Conservation (phyloP, 2,797 vertebrate genomes). For the Falco novaeseelandiae region DNA sequence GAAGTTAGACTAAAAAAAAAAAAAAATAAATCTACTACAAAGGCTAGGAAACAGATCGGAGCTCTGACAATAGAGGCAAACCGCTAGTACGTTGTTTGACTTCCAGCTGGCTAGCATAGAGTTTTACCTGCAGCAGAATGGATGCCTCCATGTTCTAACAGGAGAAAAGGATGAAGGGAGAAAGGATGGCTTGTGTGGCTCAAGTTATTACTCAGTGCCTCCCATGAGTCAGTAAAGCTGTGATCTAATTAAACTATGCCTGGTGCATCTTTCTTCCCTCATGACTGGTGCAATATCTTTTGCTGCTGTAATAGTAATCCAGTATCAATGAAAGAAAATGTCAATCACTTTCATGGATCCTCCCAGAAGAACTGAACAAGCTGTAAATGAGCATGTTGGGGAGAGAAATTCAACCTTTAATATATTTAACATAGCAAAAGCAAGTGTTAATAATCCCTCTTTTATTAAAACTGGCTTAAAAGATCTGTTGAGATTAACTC, state of each 20-base stretch:
- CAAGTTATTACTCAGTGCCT: neutral
- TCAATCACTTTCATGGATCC: neutral
- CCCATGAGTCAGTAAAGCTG: neutral
- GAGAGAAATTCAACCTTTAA: conserved; percentile 43
- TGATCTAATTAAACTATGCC: neutral
- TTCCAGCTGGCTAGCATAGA: accelerated
- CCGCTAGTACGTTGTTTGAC: neutral
- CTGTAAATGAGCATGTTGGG: neutral
- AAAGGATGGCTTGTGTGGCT: neutral
- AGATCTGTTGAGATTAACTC: conserved; percentile 27
- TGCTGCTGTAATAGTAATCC: conserved; percentile 16
- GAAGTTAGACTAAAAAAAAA: neutral
- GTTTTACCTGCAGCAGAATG: neutral
- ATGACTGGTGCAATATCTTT: neutral
- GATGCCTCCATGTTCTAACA: neutral
- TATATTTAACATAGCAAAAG: conserved; percentile 28
- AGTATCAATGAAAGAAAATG: neutral
- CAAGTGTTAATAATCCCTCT: conserved; percentile 32
- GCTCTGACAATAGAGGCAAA: neutral
- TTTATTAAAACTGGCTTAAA: conserved; percentile 64
- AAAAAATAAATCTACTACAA: neutral
- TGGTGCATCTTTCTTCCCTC: neutral
- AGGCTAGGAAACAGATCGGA: neutral
- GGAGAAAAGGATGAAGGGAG: neutral
- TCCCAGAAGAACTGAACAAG: conserved; percentile 29